Evolutionary conservation across 2,888 invertebrate genomes (phyloP).

Genomic region (Eristalinus aeneus): DNA sequence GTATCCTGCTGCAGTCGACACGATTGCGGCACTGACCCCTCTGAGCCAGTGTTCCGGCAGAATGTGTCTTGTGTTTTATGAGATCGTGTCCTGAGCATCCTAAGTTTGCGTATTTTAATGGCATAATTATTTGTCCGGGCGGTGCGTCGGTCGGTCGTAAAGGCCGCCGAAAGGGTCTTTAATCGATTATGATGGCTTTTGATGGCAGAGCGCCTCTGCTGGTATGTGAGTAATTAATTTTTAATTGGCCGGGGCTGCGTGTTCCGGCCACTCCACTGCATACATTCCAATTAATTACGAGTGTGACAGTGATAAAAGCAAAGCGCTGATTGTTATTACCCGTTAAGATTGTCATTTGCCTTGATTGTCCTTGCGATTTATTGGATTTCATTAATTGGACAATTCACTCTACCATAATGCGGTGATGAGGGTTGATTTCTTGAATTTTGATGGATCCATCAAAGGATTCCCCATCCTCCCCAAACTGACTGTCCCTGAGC

Average conservation of each 20-base stretch:
- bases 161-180: slow-evolving; percentile 3
- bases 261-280: background rate
- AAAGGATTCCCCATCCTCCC: background rate
- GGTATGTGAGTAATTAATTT: slow-evolving; percentile 47
- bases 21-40: slow-evolving; percentile 28
- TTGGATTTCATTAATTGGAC: slow-evolving; percentile 45
- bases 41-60: background rate
- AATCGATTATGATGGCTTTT: slow-evolving; percentile 37
- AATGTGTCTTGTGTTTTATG: background rate
- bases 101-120: slow-evolving; percentile 16
- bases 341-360: slow-evolving; percentile 37
- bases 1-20: slow-evolving; percentile 47
- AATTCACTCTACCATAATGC: slow-evolving; percentile 34
- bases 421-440: background rate
- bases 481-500: background rate
- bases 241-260: slow-evolving; percentile 28
- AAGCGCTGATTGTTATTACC: slow-evolving; percentile 46
- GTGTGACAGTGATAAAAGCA: slow-evolving; percentile 61
- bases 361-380: slow-evolving; percentile 48
- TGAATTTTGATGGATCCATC: background rate
- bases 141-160: background rate
- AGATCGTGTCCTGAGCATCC: background rate
- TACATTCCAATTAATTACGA: slow-evolving; percentile 63
- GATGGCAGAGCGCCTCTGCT: background rate
- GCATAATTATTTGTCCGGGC: slow-evolving; percentile 42